Base-by-base conservation (phyloP, 2,113 vertebrate species). In the Monarcha castaneiventris region DNA sequence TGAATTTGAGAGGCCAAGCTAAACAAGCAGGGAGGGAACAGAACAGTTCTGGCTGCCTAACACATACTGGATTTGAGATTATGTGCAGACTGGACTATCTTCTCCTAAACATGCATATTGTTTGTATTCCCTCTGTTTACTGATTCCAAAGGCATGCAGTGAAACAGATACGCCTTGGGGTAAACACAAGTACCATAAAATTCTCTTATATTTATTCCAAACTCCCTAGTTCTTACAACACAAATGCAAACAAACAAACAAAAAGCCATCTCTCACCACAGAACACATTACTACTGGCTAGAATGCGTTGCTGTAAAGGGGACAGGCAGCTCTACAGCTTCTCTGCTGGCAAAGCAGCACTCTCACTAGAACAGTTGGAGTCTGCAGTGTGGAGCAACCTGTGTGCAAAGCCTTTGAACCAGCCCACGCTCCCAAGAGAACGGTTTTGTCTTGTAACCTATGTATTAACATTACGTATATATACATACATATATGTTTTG, bases 11-110 rank as follows among this genome's bases (percentile, higher is more conserved):
- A 86, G 12, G 59, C 48, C 81, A 93, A 84, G 33, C 39, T 73
- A 91, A 94, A 93, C 59, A 91, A 91, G 76, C 62, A 63, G 46
- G 37, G 82, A 91, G 32, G 33, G 71, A 91, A 91, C 23, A 55
- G 63, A 80, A 85, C 16, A 90, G 74, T 52, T 87, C 51, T 88
- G 72, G 35, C 58, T 91, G 66, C 39, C 62, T 91, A 59, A 87
- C 41, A 73, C 58, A 43, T 37, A 68, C 13, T 48, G 59, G 26
- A 54, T 90, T 66, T 91, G 46, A 93, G 41, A 82, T 63, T 74
- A 59, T 30, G 15, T 58, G 58, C 37, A 92, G 59, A 81, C 51
- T 37, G 69, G 20, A 11, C 51, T 74, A 54, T 37, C 79, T 89
- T 86, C 55, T 85, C 55, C 76, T 71, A 87, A 93, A 84, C 73